phyloP scores from a whole-genome alignment of 2,888 invertebrate genomes.

The Parthenolecanium corni region DNA sequence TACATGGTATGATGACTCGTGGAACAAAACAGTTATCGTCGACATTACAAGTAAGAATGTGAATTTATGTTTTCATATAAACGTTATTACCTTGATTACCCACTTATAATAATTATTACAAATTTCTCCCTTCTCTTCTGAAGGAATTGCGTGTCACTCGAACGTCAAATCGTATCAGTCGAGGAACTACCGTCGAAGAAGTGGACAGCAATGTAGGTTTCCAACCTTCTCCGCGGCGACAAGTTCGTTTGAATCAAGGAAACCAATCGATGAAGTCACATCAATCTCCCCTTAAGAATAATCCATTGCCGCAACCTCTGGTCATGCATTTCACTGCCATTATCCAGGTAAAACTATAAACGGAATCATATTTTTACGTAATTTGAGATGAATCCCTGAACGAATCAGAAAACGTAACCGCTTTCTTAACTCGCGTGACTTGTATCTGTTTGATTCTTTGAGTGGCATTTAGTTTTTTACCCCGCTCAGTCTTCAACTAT shows the following conservation, averaged over 20 bases:
- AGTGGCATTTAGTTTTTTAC: not conserved
- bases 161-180: constrained; percentile 61
- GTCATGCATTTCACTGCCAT: constrained; percentile 78
- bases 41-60: constrained; percentile 61
- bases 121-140: too few relatives aligned
- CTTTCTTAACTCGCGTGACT: too few relatives aligned
- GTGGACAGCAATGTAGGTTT: constrained; percentile 36
- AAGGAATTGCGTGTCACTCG: constrained; percentile 70
- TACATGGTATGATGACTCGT: constrained; percentile 96
- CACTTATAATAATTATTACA: too few relatives aligned
- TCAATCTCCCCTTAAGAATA: constrained; percentile 31
- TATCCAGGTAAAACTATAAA: constrained; percentile 46
- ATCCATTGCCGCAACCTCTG: constrained; percentile 57
- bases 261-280: constrained; percentile 11
- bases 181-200: constrained; percentile 51
- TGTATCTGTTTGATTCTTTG: not conserved
- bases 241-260: constrained; percentile 5
- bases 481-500: too few relatives aligned
- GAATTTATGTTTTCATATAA: too few relatives aligned
- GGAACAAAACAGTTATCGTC: constrained; percentile 85
- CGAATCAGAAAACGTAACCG: too few relatives aligned
- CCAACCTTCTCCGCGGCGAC: constrained; percentile 25
- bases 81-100: too few relatives aligned
- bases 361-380: too few relatives aligned
- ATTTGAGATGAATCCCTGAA: not conserved